These are phyloP conservation scores for Chalcosyrphus nemorum DNA, from an alignment of 2,888 invertebrate genomes.

Conservation along the genomic window DNA sequence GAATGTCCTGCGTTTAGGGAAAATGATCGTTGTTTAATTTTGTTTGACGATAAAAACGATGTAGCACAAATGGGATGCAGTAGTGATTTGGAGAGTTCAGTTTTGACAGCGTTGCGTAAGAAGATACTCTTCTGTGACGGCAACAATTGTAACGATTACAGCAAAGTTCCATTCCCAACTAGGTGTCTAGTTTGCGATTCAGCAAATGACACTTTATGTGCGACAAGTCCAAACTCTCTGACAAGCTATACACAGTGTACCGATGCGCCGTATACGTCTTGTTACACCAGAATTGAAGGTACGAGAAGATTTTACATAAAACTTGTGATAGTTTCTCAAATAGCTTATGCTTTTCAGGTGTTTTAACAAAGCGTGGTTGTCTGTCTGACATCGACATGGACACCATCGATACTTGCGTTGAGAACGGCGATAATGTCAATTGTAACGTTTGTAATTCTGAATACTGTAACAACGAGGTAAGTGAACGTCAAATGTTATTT, in stretches of 20 bases:
- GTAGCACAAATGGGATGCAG: conserved; percentile 77
- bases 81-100: conserved; percentile 75
- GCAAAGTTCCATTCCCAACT: conserved; percentile 54
- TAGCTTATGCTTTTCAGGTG: conserved; percentile 72
- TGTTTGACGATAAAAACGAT: conserved; percentile 73
- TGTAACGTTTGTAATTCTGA: conserved; percentile 75
- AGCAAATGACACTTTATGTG: conserved; percentile 67
- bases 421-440: conserved; percentile 18
- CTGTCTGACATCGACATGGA: conserved; percentile 74
- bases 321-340: no score
- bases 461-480: conserved; percentile 75
- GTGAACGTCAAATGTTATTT: background rate
- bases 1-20: conserved; percentile 75
- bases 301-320: no score
- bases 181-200: conserved; percentile 76
- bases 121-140: conserved; percentile 76
- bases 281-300: conserved; percentile 75
- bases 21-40: conserved; percentile 77
- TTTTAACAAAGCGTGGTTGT: conserved; percentile 77
- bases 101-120: conserved; percentile 73
- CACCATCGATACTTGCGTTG: conserved; percentile 75
- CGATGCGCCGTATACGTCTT: conserved; percentile 75
- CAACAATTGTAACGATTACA: conserved; percentile 76
- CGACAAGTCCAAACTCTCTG: conserved; percentile 21
- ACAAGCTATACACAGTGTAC: conserved; percentile 31